Evolutionary conservation across 2,113 vertebrate species (phyloP).

Genomic region (Meriones unguiculatus): DNA sequence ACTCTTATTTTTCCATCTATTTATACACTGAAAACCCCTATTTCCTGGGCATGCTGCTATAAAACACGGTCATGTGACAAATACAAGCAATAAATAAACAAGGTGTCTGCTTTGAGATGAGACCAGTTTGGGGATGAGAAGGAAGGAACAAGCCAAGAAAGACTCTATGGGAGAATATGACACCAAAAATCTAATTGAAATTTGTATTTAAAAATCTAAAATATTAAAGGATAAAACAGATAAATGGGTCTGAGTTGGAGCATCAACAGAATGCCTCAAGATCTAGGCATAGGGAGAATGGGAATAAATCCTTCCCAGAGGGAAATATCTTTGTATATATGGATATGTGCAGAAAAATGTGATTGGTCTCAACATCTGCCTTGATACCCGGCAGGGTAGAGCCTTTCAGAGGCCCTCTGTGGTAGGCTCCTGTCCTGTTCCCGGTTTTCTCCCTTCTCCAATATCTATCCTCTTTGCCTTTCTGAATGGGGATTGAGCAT

Average conservation of each 20-base stretch:
- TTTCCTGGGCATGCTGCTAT: not conserved
- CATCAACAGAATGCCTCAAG: not conserved
- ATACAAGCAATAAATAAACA: not conserved
- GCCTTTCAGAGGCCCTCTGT: too few species aligned
- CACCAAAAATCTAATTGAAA: not conserved
- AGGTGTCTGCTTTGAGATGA: not conserved
- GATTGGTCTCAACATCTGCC: too few species aligned
- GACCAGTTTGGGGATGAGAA: fast-evolving
- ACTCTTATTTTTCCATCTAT: not conserved
- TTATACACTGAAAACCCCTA: not conserved
- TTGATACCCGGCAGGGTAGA: too few species aligned
- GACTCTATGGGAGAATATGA: not conserved
- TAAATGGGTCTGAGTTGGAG: not conserved
- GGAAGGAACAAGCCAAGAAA: fast-evolving
- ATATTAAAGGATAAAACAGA: not conserved
- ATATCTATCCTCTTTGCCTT: too few species aligned
- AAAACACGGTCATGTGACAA: not conserved
- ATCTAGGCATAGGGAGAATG: not conserved
- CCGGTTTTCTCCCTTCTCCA: too few species aligned
- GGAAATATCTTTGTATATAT: not conserved
- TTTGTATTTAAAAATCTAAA: not conserved
- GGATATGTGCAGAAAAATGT: not conserved
- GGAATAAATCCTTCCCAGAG: too few species aligned
- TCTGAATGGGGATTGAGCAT: too few species aligned
- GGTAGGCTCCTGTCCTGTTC: too few species aligned